Percentiles rank a stretch among this genome's conserved stretches.
Conservation (phyloP, 2,113 vertebrate genomes). For the Oreochromis niloticus region DNA sequence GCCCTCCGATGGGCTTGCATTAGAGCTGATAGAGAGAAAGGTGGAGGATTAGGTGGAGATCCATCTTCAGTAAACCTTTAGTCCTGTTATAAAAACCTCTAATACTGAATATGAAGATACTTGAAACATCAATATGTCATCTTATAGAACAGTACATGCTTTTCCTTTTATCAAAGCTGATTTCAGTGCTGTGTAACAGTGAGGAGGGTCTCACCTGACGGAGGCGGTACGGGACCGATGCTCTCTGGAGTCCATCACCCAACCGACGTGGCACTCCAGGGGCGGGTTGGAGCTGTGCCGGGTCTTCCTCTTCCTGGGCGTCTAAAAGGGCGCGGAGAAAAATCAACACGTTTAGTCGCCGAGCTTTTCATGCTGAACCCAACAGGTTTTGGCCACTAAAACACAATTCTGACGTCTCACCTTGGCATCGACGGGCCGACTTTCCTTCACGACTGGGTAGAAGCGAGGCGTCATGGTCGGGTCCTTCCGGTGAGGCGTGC, state of each 20-base stretch:
- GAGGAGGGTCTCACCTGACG: conserved; percentile 78
- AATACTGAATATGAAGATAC: not conserved
- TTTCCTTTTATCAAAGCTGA: not conserved
- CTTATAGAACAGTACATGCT: not conserved
- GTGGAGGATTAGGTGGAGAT: not conserved
- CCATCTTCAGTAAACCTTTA: not conserved
- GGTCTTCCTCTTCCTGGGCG: conserved; percentile 95
- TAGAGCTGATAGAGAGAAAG: conserved; percentile 75
- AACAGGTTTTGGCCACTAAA: not conserved
- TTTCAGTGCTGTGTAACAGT: not conserved
- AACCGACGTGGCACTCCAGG: conserved; percentile 96
- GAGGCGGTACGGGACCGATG: conserved; percentile 93
- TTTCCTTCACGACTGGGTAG: conserved; percentile 97
- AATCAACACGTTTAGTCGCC: not conserved
- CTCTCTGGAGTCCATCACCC: conserved; percentile 99
- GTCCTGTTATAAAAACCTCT: not conserved
- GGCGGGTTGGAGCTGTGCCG: conserved; percentile 97
- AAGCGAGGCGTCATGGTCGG: conserved; percentile 89
- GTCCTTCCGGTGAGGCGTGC: conserved; percentile 93
- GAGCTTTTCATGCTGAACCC: not conserved
- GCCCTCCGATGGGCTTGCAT: conserved; percentile 88
- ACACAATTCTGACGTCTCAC: conserved; percentile 48
- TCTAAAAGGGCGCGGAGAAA: conserved; percentile 62
- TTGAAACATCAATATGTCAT: not conserved
- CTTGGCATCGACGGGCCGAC: conserved; percentile 92